A percentile compares a stretch with the other conserved stretches of the same genome.
Evolutionary conservation across 2,113 vertebrate genomes (phyloP).

Genomic region (Pandion haliaetus): DNA sequence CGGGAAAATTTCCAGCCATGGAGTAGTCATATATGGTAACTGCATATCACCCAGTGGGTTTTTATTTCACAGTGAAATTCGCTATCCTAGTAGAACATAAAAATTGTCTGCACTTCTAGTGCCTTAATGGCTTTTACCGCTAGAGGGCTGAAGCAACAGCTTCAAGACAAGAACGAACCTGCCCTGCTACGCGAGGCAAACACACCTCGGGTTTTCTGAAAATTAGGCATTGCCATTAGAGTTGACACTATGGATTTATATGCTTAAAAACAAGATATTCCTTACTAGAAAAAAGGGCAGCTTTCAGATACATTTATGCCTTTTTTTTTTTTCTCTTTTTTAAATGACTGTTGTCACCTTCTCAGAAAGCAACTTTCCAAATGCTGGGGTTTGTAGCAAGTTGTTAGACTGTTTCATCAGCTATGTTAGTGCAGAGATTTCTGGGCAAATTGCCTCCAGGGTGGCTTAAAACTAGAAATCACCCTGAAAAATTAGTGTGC

Average conservation of each 20-base stretch:
- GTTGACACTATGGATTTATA: too few relatives aligned
- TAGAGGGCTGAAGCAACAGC: background rate
- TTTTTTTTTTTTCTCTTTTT: background rate
- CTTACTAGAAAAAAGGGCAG: background rate
- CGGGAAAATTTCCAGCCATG: background rate
- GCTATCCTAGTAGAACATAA: fast-evolving
- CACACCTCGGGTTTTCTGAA: background rate
- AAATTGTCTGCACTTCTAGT: background rate
- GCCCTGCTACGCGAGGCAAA: background rate
- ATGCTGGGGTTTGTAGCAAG: background rate
- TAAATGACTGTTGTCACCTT: background rate
- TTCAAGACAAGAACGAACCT: fast-evolving
- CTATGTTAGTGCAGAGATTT: background rate
- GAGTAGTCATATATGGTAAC: background rate
- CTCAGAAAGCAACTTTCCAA: background rate
- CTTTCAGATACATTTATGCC: background rate
- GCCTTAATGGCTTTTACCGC: background rate
- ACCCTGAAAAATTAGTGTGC: background rate
- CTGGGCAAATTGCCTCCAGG: background rate
- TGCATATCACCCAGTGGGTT: background rate
- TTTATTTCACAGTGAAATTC: fast-evolving
- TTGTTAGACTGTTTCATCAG: background rate
- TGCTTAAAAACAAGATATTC: background rate
- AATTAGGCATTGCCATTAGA: too few relatives aligned
- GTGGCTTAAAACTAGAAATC: background rate